Evolutionary conservation across 1,140 invertebrate species (phyloP), one percentile per base, ranked within the genome.

Genomic region (Dendrolimus punctatus): DNA sequence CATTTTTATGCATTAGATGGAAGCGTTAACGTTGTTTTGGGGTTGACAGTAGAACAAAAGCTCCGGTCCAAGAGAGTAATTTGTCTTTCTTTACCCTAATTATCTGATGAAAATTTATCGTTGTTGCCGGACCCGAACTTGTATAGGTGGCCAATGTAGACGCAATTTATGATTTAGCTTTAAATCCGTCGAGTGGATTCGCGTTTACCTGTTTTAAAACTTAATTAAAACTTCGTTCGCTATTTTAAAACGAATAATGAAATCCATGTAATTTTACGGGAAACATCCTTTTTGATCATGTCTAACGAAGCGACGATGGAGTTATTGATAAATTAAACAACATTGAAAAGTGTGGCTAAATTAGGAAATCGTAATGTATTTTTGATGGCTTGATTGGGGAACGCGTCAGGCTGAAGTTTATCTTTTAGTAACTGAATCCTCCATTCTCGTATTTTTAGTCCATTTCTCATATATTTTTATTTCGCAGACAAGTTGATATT

Each of bases 81-180:
- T 74, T 71, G 60, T 74, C 67, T 72, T 74, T 73, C 69, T 68
- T 72, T 66, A 68, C 66, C 62, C 66, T 76, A 71, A 76, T 76
- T 76, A 74, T 70, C 62, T 72, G 71, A 72, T 72, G 69, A 73
- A 66, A 76, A 76, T 76, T 72, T 76, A 77, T 77, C 53, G 66
- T 51, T 57, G 56, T 54, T 59, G 51, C 57, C 46, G 59, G 51
- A 57, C 57, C 60, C 57, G 39, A 66, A 62, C 46, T 50, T 58
- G 51, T 51, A 10, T 49, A 50, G 9, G 46, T 54, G 49, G 55
- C 46, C 53, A 59, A 51, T 60, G 52, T 51, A 48, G 8, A n/a
- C 46, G 44, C 40, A 55, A 53, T 54, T 54, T 57, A 43, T 53
- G 49, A 55, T 55, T 53, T 55, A 49, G 53, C 51, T 55, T 55